Percentiles rank a stretch among this genome's conserved stretches.
Evolutionary conservation across 2,888 invertebrate species (phyloP).

Genomic region (Drosophila peninsularis): DNA sequence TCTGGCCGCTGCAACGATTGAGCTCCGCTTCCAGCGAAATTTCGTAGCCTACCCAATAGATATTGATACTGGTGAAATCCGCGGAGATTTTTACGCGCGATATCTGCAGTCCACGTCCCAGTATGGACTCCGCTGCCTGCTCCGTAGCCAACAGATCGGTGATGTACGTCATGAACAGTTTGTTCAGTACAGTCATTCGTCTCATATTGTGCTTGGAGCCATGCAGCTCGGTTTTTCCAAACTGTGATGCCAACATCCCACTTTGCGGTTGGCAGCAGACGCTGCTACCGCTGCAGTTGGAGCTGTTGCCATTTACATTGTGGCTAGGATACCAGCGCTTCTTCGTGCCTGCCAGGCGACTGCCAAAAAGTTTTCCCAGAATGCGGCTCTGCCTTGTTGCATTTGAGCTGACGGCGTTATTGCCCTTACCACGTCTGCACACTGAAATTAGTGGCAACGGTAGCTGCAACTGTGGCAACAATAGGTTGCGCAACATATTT

Average conservation of each 20-base stretch:
- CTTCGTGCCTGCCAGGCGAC: slow-evolving; percentile 78
- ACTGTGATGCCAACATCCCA: slow-evolving; percentile 55
- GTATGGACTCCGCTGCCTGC: slow-evolving; percentile 86
- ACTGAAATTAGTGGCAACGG: not conserved
- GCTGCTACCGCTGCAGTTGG: slow-evolving; percentile 8
- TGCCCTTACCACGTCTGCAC: slow-evolving; percentile 26
- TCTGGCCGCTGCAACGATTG: slow-evolving; percentile 86
- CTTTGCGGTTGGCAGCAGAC: slow-evolving; percentile 29
- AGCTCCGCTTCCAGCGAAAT: slow-evolving; percentile 86
- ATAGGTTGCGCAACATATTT: slow-evolving; percentile 50
- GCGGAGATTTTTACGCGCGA: slow-evolving; percentile 89
- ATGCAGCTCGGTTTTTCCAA: slow-evolving; percentile 47
- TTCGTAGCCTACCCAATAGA: slow-evolving; percentile 89
- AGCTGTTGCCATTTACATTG: slow-evolving; percentile 14
- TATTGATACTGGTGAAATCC: slow-evolving; percentile 88
- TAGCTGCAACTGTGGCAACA: slow-evolving; percentile 18
- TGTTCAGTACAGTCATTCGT: slow-evolving; percentile 89
- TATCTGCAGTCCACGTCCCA: slow-evolving; percentile 89
- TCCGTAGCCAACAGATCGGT: slow-evolving; percentile 92
- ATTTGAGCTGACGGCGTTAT: slow-evolving; percentile 19
- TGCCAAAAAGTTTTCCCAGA: slow-evolving; percentile 82
- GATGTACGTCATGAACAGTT: slow-evolving; percentile 92
- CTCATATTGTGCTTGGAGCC: slow-evolving; percentile 86
- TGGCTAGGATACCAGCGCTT: slow-evolving; percentile 80
- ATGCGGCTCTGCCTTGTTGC: slow-evolving; percentile 76